Conservation (phyloP, 2,797 vertebrate genomes). For the Aeoliscus strigatus region DNA sequence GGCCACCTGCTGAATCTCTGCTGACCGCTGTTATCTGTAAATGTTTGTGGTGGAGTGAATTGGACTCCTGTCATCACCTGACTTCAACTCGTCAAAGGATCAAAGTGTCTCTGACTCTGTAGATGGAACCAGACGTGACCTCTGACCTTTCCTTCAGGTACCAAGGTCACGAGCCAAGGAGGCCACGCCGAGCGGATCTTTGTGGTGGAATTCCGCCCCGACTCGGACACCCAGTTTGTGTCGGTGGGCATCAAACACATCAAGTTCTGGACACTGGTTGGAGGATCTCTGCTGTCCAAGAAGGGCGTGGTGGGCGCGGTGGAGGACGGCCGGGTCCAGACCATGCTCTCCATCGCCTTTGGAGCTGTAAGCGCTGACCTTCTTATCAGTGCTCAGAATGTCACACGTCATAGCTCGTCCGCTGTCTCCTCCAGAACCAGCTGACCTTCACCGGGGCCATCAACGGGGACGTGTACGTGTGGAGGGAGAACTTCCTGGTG, state of each 20-base stretch:
- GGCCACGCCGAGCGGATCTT: constrained; percentile 95
- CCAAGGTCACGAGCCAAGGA: constrained; percentile 89
- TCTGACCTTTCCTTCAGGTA: constrained; percentile 72
- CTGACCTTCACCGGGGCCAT: constrained; percentile 99
- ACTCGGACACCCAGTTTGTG: constrained; percentile 97
- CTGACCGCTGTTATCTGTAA: too few species aligned
- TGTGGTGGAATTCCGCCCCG: constrained; percentile 96
- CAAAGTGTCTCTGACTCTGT: too few species aligned
- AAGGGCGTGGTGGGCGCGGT: constrained; percentile 91
- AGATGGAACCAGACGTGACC: too few species aligned
- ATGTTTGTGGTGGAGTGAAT: too few species aligned
- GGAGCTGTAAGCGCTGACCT: constrained; percentile 88
- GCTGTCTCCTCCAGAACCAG: constrained; percentile 99
- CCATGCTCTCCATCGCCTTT: constrained; percentile 96
- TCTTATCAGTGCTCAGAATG: too few species aligned
- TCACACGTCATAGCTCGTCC: too few species aligned
- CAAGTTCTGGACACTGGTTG: constrained; percentile 94
- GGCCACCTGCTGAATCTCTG: too few species aligned
- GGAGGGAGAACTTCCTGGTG: constrained; percentile 93
- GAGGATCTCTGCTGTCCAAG: constrained; percentile 89
- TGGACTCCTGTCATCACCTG: too few species aligned
- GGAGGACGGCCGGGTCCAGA: constrained; percentile 93
- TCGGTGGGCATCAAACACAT: constrained; percentile 97
- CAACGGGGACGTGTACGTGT: constrained; percentile 99
- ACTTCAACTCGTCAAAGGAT: too few species aligned